A percentile compares a stretch with the other conserved stretches of the same genome.
Evolutionary conservation across 2,113 vertebrate species (phyloP).

Genomic region (Spilogale gracilis): DNA sequence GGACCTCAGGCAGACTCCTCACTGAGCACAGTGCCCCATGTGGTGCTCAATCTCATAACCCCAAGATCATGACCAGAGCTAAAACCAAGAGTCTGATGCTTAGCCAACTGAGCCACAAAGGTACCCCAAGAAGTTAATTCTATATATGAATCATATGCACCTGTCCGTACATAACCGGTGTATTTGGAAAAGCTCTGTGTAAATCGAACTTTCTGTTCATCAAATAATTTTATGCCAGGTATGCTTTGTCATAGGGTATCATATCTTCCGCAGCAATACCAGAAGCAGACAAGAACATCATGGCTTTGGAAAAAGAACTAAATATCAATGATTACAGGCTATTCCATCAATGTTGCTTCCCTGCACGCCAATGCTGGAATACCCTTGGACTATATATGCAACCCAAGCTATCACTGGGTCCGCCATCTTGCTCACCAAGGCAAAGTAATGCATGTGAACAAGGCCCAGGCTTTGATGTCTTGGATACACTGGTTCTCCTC

Average conservation of each 20-base stretch:
- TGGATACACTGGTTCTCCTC: not conserved
- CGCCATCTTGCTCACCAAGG: not conserved
- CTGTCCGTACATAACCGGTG: not conserved
- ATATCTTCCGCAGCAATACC: not conserved
- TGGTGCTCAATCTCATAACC: not conserved
- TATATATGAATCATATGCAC: not conserved
- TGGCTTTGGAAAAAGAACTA: not conserved
- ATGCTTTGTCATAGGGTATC: not conserved
- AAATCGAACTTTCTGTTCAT: not conserved
- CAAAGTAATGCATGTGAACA: not conserved
- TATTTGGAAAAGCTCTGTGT: not conserved
- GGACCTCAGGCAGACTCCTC: not conserved
- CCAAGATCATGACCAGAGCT: not conserved
- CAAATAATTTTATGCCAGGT: not conserved
- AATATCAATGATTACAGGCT: not conserved
- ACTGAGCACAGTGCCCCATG: rapidly evolving
- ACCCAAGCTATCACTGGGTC: not conserved
- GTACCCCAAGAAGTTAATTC: not conserved
- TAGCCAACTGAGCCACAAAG: not conserved
- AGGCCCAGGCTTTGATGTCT: not conserved
- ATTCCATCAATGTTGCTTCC: not conserved
- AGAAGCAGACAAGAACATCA: not conserved
- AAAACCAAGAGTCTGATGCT: not conserved
- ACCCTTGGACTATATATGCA: not conserved
- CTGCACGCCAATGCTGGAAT: not conserved